A percentile compares a stretch with the other conserved stretches of the same genome.
phyloP scores from a whole-genome alignment of 2,888 invertebrate species.

The Vanessa cardui region DNA sequence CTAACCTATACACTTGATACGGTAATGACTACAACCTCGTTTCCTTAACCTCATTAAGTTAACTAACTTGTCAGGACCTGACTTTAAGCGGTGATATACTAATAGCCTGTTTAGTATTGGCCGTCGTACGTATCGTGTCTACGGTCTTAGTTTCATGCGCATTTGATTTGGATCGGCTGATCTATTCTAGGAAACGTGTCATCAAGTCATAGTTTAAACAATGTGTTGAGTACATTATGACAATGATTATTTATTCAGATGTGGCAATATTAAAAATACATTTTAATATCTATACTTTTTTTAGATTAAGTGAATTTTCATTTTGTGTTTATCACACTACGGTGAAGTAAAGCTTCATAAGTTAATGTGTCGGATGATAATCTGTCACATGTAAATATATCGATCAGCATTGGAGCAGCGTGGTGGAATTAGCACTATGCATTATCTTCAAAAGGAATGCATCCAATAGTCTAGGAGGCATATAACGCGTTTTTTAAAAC shows the following conservation, averaged over 20 bases:
- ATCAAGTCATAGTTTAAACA: conserved; percentile 74
- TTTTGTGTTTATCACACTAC: no score
- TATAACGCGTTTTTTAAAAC: no score
- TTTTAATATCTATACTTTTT: no score
- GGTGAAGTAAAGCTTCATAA: no score
- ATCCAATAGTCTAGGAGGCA: no score
- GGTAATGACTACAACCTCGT: neutral
- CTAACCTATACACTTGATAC: neutral
- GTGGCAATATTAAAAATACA: neutral
- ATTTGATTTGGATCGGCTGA: conserved; percentile 78
- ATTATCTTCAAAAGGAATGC: no score
- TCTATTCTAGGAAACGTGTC: conserved; percentile 76
- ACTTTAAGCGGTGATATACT: conserved; percentile 55
- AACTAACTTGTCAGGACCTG: conserved; percentile 29
- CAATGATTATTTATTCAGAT: conserved; percentile 31
- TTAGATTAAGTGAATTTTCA: no score
- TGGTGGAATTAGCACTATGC: no score
- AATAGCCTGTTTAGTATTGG: conserved; percentile 66
- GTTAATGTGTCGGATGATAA: no score
- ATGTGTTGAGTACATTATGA: conserved; percentile 61
- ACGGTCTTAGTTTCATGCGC: conserved; percentile 66
- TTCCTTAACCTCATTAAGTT: conserved; percentile 10
- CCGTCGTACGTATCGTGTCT: conserved; percentile 22
- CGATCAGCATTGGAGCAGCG: no score
- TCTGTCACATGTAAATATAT: no score